Evolutionary conservation across 2,888 invertebrate species (phyloP).

Genomic region (Vandiemenella viatica): DNA sequence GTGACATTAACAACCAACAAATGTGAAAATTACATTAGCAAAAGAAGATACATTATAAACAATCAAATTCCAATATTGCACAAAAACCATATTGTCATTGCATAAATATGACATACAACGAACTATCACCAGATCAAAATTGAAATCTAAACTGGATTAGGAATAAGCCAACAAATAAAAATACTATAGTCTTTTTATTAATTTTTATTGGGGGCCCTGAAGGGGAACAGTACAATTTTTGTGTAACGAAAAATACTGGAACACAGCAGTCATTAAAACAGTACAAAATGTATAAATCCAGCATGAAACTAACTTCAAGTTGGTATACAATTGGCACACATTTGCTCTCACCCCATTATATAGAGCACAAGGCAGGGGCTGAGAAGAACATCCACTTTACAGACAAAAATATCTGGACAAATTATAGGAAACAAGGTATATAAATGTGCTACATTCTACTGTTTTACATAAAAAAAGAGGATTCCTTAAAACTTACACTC

Average conservation of each 20-base stretch:
- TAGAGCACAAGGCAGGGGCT: conserved; percentile 2
- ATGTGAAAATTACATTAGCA: too few relatives aligned
- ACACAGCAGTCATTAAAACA: conserved; percentile 18
- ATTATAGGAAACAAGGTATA: conserved; percentile 6
- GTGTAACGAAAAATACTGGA: conserved; percentile 15
- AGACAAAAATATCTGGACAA: conserved; percentile 4
- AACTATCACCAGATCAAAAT: too few relatives aligned
- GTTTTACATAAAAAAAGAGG: conserved; percentile 9
- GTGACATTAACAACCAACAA: not conserved
- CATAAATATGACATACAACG: too few relatives aligned
- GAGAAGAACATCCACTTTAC: conserved; percentile 5
- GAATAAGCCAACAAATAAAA: too few relatives aligned
- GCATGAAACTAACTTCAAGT: conserved; percentile 13
- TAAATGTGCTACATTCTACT: conserved; percentile 8
- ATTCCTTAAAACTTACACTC: conserved; percentile 11
- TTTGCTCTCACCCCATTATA: conserved; percentile 6
- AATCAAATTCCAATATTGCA: too few relatives aligned
- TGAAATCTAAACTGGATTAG: too few relatives aligned
- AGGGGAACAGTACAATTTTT: conserved; percentile 17
- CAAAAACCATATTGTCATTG: too few relatives aligned
- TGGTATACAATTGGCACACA: conserved; percentile 17
- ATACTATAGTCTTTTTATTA: conserved; percentile 8
- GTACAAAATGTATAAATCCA: conserved; percentile 18
- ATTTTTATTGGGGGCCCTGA: conserved; percentile 18
- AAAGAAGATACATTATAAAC: too few relatives aligned